phyloP scores from a whole-genome alignment of 2,888 invertebrate genomes.

The Opisthograptis luteolata region DNA sequence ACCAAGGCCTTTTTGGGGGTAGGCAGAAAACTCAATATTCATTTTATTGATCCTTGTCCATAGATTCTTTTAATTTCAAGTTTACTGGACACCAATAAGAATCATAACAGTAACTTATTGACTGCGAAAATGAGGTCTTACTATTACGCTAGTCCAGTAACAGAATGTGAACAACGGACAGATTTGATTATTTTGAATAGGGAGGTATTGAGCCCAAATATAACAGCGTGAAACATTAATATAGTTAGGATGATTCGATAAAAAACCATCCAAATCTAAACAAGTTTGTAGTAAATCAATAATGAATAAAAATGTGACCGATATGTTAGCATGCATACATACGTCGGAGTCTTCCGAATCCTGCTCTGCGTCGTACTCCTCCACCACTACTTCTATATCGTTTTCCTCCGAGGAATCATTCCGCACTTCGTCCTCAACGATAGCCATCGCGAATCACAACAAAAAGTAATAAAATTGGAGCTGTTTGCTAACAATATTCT shows the following conservation, averaged over 20 bases:
- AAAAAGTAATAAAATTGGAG: conserved; percentile 41
- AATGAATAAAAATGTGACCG: conserved; percentile 25
- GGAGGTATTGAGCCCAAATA: background rate
- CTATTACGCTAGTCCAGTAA: too few species aligned
- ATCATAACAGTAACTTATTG: too few species aligned
- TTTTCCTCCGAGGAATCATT: conserved; percentile 79
- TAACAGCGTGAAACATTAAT: background rate
- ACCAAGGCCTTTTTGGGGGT: too few species aligned
- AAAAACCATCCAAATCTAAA: conserved; percentile 3
- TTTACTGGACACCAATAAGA: too few species aligned
- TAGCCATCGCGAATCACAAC: conserved; percentile 63
- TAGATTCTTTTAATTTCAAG: too few species aligned
- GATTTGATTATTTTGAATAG: background rate
- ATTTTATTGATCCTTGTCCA: background rate
- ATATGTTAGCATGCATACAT: conserved; percentile 41
- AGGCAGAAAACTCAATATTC: background rate
- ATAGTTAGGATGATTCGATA: background rate
- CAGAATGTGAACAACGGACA: background rate
- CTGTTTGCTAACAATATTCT: conserved; percentile 67
- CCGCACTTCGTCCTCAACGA: conserved; percentile 76
- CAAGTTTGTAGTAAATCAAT: conserved; percentile 18
- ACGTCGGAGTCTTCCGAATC: conserved; percentile 78
- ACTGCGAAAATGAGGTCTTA: too few species aligned
- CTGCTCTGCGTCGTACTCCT: conserved; percentile 72
- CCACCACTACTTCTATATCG: conserved; percentile 76